A percentile compares a stretch with the other conserved stretches of the same genome.
Conservation (phyloP, 2,797 vertebrate species). For the Dromococcyx pavoninus region DNA sequence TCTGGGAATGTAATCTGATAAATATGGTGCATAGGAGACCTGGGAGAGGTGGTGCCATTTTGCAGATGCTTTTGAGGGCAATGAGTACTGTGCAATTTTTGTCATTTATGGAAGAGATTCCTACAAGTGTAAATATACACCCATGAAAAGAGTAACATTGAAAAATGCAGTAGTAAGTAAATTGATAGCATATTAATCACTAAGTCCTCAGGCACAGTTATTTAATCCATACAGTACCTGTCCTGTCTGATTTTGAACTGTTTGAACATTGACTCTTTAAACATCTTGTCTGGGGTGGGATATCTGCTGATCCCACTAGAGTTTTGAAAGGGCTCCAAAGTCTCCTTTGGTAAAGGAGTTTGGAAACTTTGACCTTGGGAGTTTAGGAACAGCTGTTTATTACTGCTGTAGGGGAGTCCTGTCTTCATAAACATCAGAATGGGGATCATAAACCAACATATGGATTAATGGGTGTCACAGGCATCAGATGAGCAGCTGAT, state of each 20-base stretch:
- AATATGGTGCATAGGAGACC: not conserved
- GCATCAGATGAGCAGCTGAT: conserved; percentile 14
- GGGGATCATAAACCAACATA: not conserved
- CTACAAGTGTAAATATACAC: not conserved
- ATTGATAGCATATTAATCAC: not conserved
- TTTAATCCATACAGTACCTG: not conserved
- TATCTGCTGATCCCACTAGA: not conserved
- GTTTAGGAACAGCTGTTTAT: not conserved
- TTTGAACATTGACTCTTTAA: not conserved
- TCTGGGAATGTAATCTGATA: not conserved
- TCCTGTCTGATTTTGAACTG: not conserved
- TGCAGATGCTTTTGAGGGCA: not conserved
- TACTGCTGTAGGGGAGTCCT: not conserved
- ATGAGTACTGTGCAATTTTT: not conserved
- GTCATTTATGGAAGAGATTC: not conserved
- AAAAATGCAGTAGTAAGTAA: not conserved
- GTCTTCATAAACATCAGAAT: not conserved
- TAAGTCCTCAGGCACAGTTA: not conserved
- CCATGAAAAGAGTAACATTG: not conserved
- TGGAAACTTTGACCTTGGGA: not conserved
- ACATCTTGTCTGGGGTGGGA: not conserved
- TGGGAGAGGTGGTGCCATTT: not conserved
- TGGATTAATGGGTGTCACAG: conserved; percentile 24
- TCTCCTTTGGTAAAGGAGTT: not conserved
- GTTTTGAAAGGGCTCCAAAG: not conserved